Base-by-base conservation (phyloP, 1,140 invertebrate species). In the Halyomorpha halys region DNA sequence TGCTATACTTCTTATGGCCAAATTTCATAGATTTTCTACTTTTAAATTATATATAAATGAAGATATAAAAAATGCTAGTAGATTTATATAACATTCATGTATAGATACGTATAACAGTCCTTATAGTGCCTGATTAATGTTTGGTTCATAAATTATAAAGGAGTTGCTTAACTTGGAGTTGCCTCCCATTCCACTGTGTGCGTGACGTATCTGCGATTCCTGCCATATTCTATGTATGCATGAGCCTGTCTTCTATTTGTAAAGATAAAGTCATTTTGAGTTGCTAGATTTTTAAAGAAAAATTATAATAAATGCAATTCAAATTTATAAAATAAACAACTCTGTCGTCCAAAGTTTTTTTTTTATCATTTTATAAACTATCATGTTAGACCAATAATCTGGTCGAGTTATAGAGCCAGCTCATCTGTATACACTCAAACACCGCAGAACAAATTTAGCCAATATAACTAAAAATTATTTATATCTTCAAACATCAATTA, bases 401-500 rank as follows among this genome's bases (percentile, higher is more conserved):
- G 53, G 53, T 56, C 53, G 18, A 23, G 23, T 56, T 25, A 56
- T 56, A 23, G 53, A 64, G 47, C 47, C 63, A 67, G 59, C 63
- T 62, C 61, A 67, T 61, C 61, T 66, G 44, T 66, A 63, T 61
- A 67, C 67, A 64, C 59, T 69, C 67, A 63, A 66, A 44, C 68
- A 65, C 67, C 66, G 68, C 66, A 63, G 53, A 66, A 63, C 61
- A 56, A 53, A 64, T 60, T 44, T 62, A 61, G 54, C 61, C 63
- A 30, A 67, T 63, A 65, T 65, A 65, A 66, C 61, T 39, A 68
- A 51, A 39, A 69, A 67, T 60, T 69, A 59, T 63, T 67, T 68
- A 64, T 67, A 59, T 67, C 68, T 39, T 60, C 59, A 44, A 66
- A 56, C 66, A 66, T 68, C 56, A 67, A 64, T 68, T 70, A 63